phyloP scores from a whole-genome alignment of 1,140 invertebrate species.

The Pollicipes pollicipes region DNA sequence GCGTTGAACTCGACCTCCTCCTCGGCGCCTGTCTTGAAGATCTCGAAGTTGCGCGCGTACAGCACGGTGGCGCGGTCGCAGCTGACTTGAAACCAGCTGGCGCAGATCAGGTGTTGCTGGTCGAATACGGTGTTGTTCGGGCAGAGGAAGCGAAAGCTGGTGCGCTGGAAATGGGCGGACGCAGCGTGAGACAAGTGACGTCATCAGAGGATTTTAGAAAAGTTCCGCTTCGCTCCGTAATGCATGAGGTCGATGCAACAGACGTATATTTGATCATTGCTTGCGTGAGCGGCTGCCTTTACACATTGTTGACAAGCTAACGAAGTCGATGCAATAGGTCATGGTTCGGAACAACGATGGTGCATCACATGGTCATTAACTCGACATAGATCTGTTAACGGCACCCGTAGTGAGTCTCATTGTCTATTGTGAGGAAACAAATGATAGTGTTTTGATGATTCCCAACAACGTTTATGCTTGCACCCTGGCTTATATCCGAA shows the following conservation, averaged over 20 bases:
- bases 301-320: neutral
- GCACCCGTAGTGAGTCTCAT: too few relatives aligned
- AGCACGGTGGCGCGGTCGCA: slow-evolving; percentile 58
- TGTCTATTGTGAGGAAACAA: too few relatives aligned
- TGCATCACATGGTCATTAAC: too few relatives aligned
- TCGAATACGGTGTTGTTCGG: slow-evolving; percentile 82
- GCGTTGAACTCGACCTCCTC: neutral
- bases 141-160: slow-evolving; percentile 56
- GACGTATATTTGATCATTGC: neutral
- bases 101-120: slow-evolving; percentile 77
- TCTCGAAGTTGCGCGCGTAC: slow-evolving; percentile 43
- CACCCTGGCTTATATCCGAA: too few relatives aligned
- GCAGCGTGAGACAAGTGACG: too few relatives aligned
- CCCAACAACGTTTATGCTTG: too few relatives aligned
- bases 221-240: neutral
- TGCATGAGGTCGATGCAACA: neutral
- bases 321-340: neutral
- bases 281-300: neutral
- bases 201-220: too few relatives aligned
- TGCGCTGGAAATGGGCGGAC: neutral
- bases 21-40: neutral
- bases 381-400: too few relatives aligned
- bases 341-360: too few relatives aligned
- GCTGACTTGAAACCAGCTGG: slow-evolving; percentile 73
- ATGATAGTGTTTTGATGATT: too few relatives aligned